Evolutionary conservation across 1,140 invertebrate species (phyloP), one percentile per base, ranked within the genome.

Genomic region (Leucophenga varia): DNA sequence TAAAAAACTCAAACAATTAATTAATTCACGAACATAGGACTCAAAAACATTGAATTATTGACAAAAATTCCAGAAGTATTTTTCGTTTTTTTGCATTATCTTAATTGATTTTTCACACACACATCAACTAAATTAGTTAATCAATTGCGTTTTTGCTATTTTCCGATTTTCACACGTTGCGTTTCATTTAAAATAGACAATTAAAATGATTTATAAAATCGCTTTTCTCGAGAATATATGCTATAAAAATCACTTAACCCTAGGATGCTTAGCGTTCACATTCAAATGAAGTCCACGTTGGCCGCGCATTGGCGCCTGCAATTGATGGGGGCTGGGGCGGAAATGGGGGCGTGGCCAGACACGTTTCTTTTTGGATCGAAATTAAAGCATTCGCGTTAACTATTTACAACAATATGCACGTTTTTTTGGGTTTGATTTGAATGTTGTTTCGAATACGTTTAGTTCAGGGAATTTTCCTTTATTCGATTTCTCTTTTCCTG

Each of bases 191-290:
- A 34, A 67, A 67, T 67, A 67, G 63, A 67, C 63, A 67, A 67
- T 67, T 67, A 67, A 67, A 67, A 67, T 67, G 53, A 67, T 67
- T 67, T 67, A 63, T 63, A 65, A 65, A 65, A 65, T 59, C 63
- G 55, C 43, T 59, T n/a, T n/a, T n/a, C n/a, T 64, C 51, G 52
- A n/a, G n/a, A 64, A 64, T 64, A 65, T n/a, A n/a, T n/a, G n/a
- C n/a, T n/a, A n/a, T 65, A 67, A 67, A 65, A 65, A 59, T 67
- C 56, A 49, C 63, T 67, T 67, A 67, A 35, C 3, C 48, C 63
- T 67, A 67, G n/a, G n/a, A 63, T 67, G 63, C 56, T 67, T 67
- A 67, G 63, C 63, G 56, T 67, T 67, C 63, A 67, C 63, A 67
- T 52, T 59, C 53, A 61, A 50, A 55, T 49, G 45, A 38, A 50